Base-by-base conservation (phyloP, 1,140 invertebrate species). In the Drosophila teissieri region DNA sequence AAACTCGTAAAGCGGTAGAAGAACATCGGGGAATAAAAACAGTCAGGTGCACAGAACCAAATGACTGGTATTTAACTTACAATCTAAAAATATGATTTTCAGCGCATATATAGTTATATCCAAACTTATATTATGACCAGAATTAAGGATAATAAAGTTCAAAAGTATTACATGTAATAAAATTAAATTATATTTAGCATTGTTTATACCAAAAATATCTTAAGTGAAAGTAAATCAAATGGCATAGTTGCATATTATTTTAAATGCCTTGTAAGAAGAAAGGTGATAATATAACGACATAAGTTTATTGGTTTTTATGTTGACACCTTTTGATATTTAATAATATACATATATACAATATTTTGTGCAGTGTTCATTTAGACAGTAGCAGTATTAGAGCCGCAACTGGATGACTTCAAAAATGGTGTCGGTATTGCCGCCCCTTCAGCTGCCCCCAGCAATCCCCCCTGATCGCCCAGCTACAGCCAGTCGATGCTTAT, bases 401-500 rank as follows among this genome's bases (percentile, higher is more conserved):
- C 64, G 44, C 57, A 46, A 27, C 53, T 51, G 37, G 63, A 73
- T 51, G 80, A 72, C 54, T 76, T 70, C 52, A 55, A 73, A 51
- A 70, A 62, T 61, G 68, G 78, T 76, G 78, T 86, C 82, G 75
- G 64, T 39, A 57, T 82, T 83, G 81, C 81, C 69, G 60, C 58
- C 67, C 69, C 73, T 63, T 73, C 68, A 57, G 19, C 27, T 56
- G 15, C 39, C 53, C 53, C 27, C 40, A 39, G 39, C 42, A 34
- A 11, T 15, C 27, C 24, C 36, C 12, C 57, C 19, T 24, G 24
- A 24, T 52, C 42, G 11, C 24, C 31, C 12, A 14, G 17, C 31
- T 34, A 67, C 58, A 40, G 64, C 64, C 57, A 69, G 67, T 70
- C 80, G 64, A 84, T 84, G 80, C 76, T 84, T 84, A 84, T 84